phyloP scores from a whole-genome alignment of 2,797 vertebrate genomes.

The Gymnoscopelus braueri region DNA sequence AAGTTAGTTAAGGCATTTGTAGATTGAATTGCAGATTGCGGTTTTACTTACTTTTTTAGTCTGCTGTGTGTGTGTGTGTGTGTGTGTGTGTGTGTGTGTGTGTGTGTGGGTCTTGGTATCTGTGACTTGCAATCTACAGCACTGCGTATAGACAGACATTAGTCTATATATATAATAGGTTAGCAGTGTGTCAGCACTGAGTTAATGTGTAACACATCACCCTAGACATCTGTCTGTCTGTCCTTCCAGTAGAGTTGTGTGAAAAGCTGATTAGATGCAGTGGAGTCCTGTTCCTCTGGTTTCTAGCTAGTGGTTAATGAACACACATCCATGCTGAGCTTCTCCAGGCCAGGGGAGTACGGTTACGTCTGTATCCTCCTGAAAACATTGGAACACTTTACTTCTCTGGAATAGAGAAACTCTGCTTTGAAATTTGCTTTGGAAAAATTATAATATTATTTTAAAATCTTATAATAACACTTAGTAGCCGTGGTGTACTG shows the following conservation, averaged over 20 bases:
- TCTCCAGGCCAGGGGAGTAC: not conserved
- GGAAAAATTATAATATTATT: too few species aligned
- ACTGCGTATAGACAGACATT: not conserved
- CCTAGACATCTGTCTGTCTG: conserved; percentile 25
- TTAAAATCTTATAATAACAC: not conserved
- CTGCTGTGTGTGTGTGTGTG: not conserved
- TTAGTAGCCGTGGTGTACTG: not conserved
- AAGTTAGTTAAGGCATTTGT: too few species aligned
- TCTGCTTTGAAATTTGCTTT: too few species aligned
- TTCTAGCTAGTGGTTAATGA: conserved; percentile 17
- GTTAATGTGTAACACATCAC: conserved; percentile 9
- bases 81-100: not conserved
- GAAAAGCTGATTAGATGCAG: not conserved
- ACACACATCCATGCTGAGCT: conserved; percentile 21
- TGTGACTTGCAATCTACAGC: not conserved
- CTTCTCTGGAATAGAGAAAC: not conserved
- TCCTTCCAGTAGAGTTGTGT: not conserved
- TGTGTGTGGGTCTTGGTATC: not conserved
- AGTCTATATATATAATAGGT: not conserved
- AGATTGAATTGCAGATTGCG: too few species aligned
- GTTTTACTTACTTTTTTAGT: too few species aligned
- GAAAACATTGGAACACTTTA: not conserved
- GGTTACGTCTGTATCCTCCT: not conserved
- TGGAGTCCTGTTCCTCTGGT: not conserved
- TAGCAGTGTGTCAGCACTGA: conserved; percentile 1